Evolutionary conservation across 2,797 vertebrate genomes (phyloP).

Genomic region (Chaenodraco wilsoni): DNA sequence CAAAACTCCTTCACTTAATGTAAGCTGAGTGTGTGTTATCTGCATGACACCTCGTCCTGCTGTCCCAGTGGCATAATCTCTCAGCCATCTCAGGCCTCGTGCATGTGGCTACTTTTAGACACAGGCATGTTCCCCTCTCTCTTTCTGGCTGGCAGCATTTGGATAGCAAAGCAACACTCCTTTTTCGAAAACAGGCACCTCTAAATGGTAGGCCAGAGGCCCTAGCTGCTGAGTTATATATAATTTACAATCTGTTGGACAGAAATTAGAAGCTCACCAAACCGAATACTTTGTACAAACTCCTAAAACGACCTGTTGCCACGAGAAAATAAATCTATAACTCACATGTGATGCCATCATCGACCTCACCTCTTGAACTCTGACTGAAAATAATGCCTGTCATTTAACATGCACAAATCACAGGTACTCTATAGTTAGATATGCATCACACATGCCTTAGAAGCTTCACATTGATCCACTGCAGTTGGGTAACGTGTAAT

Average conservation of each 20-base stretch:
- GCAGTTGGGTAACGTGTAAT: constrained; percentile 20
- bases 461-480: constrained; percentile 28
- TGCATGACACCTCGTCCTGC: constrained; percentile 15
- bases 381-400: constrained; percentile 28
- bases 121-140: constrained; percentile 39
- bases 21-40: constrained; percentile 21
- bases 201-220: neutral
- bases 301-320: constrained; percentile 18
- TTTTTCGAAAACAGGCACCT: constrained; percentile 37
- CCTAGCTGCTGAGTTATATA: neutral
- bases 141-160: constrained; percentile 34
- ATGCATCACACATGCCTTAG: constrained; percentile 5
- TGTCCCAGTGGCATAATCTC: constrained; percentile 38
- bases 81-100: constrained; percentile 41
- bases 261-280: constrained; percentile 20
- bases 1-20: constrained; percentile 16
- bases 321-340: constrained; percentile 11
- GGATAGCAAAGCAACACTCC: constrained; percentile 24
- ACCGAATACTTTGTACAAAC: neutral
- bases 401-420: constrained; percentile 24
- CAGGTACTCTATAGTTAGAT: constrained; percentile 11
- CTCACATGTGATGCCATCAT: constrained; percentile 19
- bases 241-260: constrained; percentile 9
- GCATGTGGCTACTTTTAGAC: constrained; percentile 54
- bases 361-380: constrained; percentile 24